These are phyloP conservation scores for Mythimna vitellina DNA, from an alignment of 2,888 invertebrate species.

Conservation along the genomic window DNA sequence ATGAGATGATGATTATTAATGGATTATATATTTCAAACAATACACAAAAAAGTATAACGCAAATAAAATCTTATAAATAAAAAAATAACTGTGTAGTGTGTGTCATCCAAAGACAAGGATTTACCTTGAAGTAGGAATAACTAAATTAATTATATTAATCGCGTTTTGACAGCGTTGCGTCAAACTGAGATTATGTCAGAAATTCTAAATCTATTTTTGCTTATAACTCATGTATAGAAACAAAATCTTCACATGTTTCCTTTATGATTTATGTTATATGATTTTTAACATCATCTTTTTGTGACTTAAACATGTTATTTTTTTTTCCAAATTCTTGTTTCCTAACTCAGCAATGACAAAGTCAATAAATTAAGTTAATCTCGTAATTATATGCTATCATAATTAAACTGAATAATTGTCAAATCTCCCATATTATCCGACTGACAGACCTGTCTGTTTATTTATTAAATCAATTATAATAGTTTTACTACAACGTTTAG, in stretches of 20 bases:
- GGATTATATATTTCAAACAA: not conserved
- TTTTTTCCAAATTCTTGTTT: not conserved
- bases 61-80: too few species aligned
- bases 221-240: not conserved
- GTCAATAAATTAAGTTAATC: not conserved
- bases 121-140: too few species aligned
- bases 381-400: not conserved
- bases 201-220: not conserved
- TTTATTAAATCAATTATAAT: not conserved
- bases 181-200: too few species aligned
- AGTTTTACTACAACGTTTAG: not conserved
- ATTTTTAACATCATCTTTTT: not conserved
- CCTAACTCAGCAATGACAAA: not conserved
- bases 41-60: not conserved
- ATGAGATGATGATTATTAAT: too few species aligned
- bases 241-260: not conserved
- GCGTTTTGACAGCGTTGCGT: too few species aligned
- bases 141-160: too few species aligned
- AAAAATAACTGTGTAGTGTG: too few species aligned
- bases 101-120: too few species aligned
- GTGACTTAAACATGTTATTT: not conserved
- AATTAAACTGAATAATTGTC: not conserved
- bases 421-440: too few species aligned
- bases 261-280: too few species aligned
- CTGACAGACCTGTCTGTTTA: not conserved